phyloP scores from a whole-genome alignment of 2,113 vertebrate genomes.

The Labrus mixtus region DNA sequence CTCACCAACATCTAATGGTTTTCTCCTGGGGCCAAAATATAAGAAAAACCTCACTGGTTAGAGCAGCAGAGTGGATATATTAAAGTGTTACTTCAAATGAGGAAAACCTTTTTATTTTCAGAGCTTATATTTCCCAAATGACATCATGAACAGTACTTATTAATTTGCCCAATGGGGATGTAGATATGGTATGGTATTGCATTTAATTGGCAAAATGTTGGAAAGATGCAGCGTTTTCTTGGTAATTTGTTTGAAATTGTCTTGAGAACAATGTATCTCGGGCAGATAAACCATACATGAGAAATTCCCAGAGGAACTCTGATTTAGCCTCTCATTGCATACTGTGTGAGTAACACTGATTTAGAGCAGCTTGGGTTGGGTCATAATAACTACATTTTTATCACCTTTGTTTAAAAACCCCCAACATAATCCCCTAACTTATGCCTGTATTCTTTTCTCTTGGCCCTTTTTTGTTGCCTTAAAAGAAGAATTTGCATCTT shows the following conservation, averaged over 20 bases:
- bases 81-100: constrained; percentile 64
- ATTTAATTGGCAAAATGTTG: constrained; percentile 28
- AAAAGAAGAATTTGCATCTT: too few species aligned
- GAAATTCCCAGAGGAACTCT: constrained; percentile 15
- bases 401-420: background rate
- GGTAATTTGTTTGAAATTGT: constrained; percentile 35
- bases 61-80: constrained; percentile 53
- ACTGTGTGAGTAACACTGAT: background rate
- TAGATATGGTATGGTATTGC: constrained; percentile 10
- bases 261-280: constrained; percentile 3
- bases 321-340: constrained; percentile 10
- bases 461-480: background rate
- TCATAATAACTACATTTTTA: background rate
- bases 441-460: background rate
- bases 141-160: constrained; percentile 33
- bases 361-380: background rate
- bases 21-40: constrained; percentile 35
- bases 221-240: constrained; percentile 22
- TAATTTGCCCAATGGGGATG: constrained; percentile 49
- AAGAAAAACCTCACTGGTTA: constrained; percentile 27
- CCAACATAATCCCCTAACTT: background rate
- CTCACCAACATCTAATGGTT: constrained; percentile 31
- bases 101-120: constrained; percentile 49
- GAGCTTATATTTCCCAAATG: constrained; percentile 39
- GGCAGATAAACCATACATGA: constrained; percentile 13